Conservation (phyloP, 2,113 vertebrate species). For the Talpa occidentalis region DNA sequence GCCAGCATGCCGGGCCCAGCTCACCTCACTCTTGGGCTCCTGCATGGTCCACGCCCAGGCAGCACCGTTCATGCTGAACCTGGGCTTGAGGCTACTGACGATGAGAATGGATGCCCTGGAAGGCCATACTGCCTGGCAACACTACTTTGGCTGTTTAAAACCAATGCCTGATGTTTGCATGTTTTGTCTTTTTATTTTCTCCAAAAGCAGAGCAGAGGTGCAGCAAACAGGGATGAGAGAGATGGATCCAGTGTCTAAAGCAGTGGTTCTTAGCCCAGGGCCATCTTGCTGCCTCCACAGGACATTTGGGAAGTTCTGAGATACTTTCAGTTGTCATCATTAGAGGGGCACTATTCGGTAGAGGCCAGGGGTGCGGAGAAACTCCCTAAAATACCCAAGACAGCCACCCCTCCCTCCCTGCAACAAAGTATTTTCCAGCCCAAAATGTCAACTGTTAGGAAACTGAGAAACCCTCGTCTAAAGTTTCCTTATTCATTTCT, state of each 20-base stretch:
- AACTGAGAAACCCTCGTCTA: neutral
- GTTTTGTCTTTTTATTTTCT: neutral
- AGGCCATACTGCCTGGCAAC: neutral
- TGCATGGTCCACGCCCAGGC: neutral
- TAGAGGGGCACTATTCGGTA: neutral
- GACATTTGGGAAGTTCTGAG: neutral
- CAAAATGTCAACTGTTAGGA: neutral
- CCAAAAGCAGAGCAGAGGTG: neutral
- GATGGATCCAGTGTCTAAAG: neutral
- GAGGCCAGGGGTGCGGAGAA: neutral
- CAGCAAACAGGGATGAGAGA: neutral
- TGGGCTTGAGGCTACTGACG: neutral
- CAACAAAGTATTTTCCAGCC: neutral
- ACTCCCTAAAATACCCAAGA: neutral
- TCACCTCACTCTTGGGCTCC: neutral
- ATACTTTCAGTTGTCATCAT: neutral
- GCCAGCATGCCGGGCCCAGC: neutral
- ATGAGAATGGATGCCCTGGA: neutral
- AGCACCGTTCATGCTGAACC: neutral
- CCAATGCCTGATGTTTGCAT: neutral
- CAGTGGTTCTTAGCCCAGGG: neutral
- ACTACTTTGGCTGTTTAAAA: neutral
- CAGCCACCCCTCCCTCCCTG: neutral
- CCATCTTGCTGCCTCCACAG: neutral
- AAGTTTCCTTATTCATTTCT: neutral